Conservation (phyloP, 1,140 invertebrate species). For the Leptopilina clavipes region DNA sequence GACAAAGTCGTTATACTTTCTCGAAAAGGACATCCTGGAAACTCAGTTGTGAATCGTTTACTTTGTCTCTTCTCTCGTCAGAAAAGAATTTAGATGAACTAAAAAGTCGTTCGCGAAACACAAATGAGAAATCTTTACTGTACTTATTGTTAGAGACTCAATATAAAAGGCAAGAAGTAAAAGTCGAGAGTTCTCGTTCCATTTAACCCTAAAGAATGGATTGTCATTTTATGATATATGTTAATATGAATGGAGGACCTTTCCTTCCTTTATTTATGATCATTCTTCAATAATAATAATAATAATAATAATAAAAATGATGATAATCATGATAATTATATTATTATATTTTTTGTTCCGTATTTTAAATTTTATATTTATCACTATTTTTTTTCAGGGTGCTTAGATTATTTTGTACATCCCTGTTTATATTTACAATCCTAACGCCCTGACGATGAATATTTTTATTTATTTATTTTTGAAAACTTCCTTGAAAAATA, state of each 20-base stretch:
- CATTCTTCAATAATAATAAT: not conserved
- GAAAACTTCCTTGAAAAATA: too few species aligned
- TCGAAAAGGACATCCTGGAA: constrained; percentile 10
- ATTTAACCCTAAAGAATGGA: constrained; percentile 33
- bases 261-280: constrained; percentile 20
- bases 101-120: constrained; percentile 30
- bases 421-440: too few species aligned
- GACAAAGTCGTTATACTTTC: not conserved
- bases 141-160: constrained; percentile 21
- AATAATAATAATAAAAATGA: not conserved
- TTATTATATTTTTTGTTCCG: too few species aligned
- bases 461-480: too few species aligned
- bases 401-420: too few species aligned
- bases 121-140: constrained; percentile 24
- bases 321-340: too few species aligned
- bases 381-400: too few species aligned
- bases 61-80: constrained; percentile 18
- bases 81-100: constrained; percentile 22
- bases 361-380: too few species aligned
- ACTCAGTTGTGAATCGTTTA: constrained; percentile 7
- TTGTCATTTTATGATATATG: constrained; percentile 31
- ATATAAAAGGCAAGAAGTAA: constrained; percentile 30
- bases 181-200: constrained; percentile 32
- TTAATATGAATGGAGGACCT: constrained; percentile 21
- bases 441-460: too few species aligned